Evolutionary conservation across 1,140 invertebrate genomes (phyloP).

Genomic region (Eueides isabella): DNA sequence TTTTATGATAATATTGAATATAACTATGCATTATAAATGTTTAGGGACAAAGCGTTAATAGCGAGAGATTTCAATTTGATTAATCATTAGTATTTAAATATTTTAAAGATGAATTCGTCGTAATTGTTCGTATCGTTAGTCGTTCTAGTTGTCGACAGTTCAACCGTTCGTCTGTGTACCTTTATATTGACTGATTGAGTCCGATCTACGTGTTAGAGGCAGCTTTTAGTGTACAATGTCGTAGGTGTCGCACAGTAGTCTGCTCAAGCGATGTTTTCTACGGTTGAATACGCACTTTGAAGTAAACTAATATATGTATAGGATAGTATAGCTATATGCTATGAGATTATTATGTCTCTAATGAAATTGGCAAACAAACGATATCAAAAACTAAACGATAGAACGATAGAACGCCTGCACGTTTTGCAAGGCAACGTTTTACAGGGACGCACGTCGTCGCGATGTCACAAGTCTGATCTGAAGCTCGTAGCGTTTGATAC

Average conservation of each 20-base stretch:
- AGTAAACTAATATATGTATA: constrained; percentile 1
- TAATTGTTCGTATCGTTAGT: not conserved
- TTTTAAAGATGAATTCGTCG: not conserved
- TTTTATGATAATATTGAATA: constrained; percentile 15
- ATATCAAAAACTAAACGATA: constrained; percentile 12
- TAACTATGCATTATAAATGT: constrained; percentile 15
- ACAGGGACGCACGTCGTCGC: constrained; percentile 28
- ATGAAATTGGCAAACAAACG: not conserved
- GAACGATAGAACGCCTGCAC: constrained; percentile 2
- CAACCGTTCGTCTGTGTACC: constrained; percentile 17
- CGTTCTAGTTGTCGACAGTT: constrained; percentile 6
- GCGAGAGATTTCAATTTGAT: constrained; percentile 13
- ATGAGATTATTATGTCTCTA: not conserved
- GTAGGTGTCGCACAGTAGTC: constrained; percentile 23
- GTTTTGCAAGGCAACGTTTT: constrained; percentile 25
- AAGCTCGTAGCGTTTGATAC: constrained; percentile 32
- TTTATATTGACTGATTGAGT: constrained; percentile 53
- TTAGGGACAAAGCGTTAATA: constrained; percentile 5
- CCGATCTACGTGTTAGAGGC: constrained; percentile 30
- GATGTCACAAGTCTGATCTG: constrained; percentile 52
- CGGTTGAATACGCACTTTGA: constrained; percentile 28
- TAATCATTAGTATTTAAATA: constrained; percentile 16
- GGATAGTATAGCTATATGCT: not conserved
- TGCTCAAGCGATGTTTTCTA: constrained; percentile 24
- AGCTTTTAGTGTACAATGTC: constrained; percentile 22